These are phyloP conservation scores for Chaetogeoica ovagalla DNA, from an alignment of 2,888 invertebrate genomes.

Conservation along the genomic window DNA sequence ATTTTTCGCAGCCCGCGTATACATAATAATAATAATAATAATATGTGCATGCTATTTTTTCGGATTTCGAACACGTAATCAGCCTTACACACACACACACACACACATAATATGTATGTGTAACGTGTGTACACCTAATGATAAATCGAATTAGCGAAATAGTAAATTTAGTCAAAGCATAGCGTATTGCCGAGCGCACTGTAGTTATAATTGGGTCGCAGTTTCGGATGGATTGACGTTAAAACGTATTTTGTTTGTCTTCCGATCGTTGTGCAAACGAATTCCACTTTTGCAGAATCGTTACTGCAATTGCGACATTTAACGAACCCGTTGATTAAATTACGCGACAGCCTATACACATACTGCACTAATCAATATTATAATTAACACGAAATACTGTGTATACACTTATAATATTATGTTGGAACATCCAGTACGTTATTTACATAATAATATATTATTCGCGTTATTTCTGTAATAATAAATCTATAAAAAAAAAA, in stretches of 20 bases:
- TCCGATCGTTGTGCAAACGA: slow-evolving; percentile 45
- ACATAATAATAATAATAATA: no score
- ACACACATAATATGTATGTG: no score
- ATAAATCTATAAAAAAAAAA: no score
- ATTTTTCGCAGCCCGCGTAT: slow-evolving; percentile 12
- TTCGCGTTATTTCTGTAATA: no score
- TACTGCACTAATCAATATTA: not conserved
- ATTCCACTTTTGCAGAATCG: slow-evolving; percentile 20
- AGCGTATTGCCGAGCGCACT: not conserved
- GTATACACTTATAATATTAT: not conserved
- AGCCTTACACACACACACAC: slow-evolving; percentile 12
- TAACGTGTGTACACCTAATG: not conserved
- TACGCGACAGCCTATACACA: not conserved
- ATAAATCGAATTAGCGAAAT: slow-evolving; percentile 24
- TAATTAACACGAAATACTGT: not conserved
- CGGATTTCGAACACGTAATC: slow-evolving; percentile 17
- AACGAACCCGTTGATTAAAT: slow-evolving; percentile 31
- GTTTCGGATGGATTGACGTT: slow-evolving; percentile 44
- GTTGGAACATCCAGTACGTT: not conserved
- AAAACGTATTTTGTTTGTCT: slow-evolving; percentile 41
- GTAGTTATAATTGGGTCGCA: slow-evolving; percentile 34
- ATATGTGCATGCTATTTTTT: not conserved
- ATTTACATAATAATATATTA: no score
- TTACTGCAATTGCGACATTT: slow-evolving; percentile 21
- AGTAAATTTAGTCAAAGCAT: slow-evolving; percentile 25